Conservation (phyloP, 2,888 invertebrate genomes). For the Helobdella robusta region DNA sequence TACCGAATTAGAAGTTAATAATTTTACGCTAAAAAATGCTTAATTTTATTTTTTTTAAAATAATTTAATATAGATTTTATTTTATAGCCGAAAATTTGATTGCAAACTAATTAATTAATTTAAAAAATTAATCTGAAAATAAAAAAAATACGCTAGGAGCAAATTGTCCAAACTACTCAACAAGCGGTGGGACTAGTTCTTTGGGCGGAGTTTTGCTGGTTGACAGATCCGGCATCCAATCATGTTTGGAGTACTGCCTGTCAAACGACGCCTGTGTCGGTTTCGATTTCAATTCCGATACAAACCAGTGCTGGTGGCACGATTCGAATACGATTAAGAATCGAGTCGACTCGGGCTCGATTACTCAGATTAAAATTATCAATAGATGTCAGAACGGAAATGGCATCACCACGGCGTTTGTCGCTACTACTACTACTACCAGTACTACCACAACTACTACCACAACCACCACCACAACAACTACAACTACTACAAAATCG, state of each 20-base stretch:
- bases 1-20: too few relatives aligned
- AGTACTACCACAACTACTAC: background rate
- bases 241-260: conserved; percentile 12
- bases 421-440: background rate
- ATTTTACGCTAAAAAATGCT: too few relatives aligned
- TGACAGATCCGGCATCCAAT: background rate
- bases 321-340: background rate
- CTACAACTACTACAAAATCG: background rate
- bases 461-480: conserved; percentile 9
- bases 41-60: too few relatives aligned
- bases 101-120: too few relatives aligned
- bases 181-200: background rate
- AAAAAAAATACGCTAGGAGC: background rate
- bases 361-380: conserved; percentile 10
- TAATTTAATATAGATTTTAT: too few relatives aligned
- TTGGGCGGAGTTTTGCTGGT: conserved; percentile 9
- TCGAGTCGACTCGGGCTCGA: background rate
- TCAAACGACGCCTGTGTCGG: conserved; percentile 1
- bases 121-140: too few relatives aligned
- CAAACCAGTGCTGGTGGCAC: conserved; percentile 12
- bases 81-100: too few relatives aligned
- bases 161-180: conserved; percentile 9
- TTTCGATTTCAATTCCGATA: conserved; percentile 9
- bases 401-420: background rate
- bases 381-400: background rate